phyloP scores from a whole-genome alignment of 2,113 vertebrate species.

The Platanista minor region DNA sequence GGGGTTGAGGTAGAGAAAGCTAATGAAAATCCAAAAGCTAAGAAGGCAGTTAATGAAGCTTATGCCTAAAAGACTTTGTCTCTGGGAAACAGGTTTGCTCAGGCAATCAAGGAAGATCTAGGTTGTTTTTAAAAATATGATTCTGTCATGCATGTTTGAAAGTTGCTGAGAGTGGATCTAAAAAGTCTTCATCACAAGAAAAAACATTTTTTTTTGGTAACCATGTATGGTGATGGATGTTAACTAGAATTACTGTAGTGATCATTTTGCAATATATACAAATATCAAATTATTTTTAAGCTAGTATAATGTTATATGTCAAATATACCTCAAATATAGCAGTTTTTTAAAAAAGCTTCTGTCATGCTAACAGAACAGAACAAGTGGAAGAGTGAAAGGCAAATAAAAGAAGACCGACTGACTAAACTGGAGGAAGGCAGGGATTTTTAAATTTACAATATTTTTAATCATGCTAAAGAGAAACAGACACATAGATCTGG shows the following conservation, averaged over 20 bases:
- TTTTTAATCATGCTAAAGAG: constrained; percentile 6
- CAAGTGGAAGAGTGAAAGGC: background rate
- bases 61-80: background rate
- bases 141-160: background rate
- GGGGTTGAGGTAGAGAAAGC: background rate
- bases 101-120: background rate
- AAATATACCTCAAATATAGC: background rate
- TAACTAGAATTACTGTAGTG: background rate
- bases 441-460: background rate
- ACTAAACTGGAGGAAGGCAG: background rate
- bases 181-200: background rate
- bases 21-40: background rate
- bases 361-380: background rate
- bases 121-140: background rate
- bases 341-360: background rate
- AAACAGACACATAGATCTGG: background rate
- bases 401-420: background rate
- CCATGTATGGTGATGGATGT: background rate
- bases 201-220: background rate
- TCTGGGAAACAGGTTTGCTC: constrained; percentile 7
- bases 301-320: background rate
- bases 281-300: background rate
- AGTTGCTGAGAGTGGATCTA: background rate
- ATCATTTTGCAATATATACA: background rate
- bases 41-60: background rate